Conservation (phyloP, 2,113 vertebrate genomes). For the Gopherus flavomarginatus region DNA sequence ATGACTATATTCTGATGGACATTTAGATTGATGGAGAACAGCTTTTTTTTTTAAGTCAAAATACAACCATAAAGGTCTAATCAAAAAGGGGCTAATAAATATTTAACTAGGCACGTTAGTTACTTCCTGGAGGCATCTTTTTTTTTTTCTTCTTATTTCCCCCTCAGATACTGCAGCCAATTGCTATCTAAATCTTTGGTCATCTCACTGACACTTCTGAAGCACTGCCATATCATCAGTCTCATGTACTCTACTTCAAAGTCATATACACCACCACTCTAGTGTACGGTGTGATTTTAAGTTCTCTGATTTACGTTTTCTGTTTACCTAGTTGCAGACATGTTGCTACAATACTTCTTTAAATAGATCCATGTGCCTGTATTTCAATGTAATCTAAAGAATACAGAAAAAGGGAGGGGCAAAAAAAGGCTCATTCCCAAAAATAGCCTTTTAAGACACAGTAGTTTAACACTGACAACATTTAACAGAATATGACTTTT, state of each 20-base stretch:
- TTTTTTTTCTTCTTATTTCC: not conserved
- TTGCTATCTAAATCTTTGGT: conserved; percentile 31
- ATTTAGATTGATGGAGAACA: not conserved
- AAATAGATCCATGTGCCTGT: not conserved
- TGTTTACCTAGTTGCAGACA: not conserved
- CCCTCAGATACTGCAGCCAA: not conserved
- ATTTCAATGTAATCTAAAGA: not conserved
- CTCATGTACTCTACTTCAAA: conserved; percentile 29
- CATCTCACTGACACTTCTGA: not conserved
- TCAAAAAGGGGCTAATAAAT: not conserved
- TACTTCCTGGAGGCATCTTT: not conserved
- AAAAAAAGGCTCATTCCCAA: conserved; percentile 20
- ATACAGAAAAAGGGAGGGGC: not conserved
- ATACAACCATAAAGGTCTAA: not conserved
- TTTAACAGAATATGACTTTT: not conserved
- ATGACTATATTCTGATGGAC: not conserved
- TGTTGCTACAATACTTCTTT: not conserved
- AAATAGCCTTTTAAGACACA: conserved; percentile 17
- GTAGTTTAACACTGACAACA: conserved; percentile 27
- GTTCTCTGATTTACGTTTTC: conserved; percentile 5
- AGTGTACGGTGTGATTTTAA: not conserved
- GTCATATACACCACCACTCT: not conserved
- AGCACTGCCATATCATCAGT: conserved; percentile 16
- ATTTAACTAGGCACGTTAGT: not conserved
- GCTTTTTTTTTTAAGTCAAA: not conserved